Percentiles rank a stretch among this genome's conserved stretches.
Evolutionary conservation across 64 coral and sea anemone genomes (phyloP).

Genomic region (Montipora cactus): DNA sequence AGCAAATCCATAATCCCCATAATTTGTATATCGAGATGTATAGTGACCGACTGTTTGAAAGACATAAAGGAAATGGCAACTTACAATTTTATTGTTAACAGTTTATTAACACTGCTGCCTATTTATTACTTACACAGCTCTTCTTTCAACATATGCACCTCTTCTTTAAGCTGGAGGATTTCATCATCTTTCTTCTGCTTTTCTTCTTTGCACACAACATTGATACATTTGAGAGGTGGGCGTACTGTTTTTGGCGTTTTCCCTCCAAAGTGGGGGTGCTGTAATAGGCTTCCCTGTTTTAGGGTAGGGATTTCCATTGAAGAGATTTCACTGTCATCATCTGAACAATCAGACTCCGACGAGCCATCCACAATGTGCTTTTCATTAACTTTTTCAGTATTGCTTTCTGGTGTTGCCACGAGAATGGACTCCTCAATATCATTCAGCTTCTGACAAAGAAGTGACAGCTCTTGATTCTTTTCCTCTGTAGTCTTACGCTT

Average conservation of each 20-base stretch:
- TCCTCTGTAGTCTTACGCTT: background rate
- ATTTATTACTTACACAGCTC: slow-evolving; percentile 30
- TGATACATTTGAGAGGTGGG: slow-evolving; percentile 27
- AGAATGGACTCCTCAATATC: slow-evolving; percentile 15
- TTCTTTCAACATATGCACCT: slow-evolving; percentile 33
- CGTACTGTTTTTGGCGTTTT: slow-evolving; percentile 21
- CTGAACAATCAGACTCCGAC: slow-evolving; percentile 14
- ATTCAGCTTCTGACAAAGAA: slow-evolving; percentile 11
- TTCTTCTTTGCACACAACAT: slow-evolving; percentile 46
- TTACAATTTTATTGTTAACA: slow-evolving; percentile 2
- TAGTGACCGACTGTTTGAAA: background rate
- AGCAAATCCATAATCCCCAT: too few relatives aligned
- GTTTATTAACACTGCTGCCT: background rate
- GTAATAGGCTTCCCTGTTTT: slow-evolving; percentile 14
- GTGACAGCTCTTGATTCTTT: slow-evolving; percentile 3
- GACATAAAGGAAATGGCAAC: background rate
- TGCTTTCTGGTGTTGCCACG: slow-evolving; percentile 2
- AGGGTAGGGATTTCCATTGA: background rate
- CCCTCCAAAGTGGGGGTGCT: slow-evolving; percentile 46
- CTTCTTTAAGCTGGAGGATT: slow-evolving; percentile 35
- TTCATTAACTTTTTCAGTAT: slow-evolving; percentile 5
- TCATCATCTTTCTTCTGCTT: slow-evolving; percentile 28
- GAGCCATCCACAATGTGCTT: background rate
- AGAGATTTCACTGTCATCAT: slow-evolving; percentile 15
- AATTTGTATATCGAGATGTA: background rate